phyloP scores from a whole-genome alignment of 2,797 vertebrate species.

The Crocidura indochinensis region DNA sequence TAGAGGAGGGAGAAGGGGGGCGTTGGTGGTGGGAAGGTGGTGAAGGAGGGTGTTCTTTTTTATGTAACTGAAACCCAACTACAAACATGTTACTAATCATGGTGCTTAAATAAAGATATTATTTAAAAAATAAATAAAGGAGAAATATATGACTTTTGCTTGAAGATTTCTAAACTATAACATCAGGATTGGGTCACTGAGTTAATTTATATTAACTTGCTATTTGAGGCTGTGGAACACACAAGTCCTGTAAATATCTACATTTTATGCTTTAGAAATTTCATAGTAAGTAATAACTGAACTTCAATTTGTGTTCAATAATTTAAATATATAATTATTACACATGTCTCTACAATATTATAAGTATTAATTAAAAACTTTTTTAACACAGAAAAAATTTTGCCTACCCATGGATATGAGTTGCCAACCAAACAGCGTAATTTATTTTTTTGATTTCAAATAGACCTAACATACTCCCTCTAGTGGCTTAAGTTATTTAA shows the following conservation, averaged over 20 bases:
- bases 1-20: too few species aligned
- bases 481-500: slow-evolving; percentile 74
- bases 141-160: slow-evolving; percentile 28
- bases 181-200: not conserved
- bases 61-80: too few species aligned
- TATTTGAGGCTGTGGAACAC: not conserved
- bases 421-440: slow-evolving; percentile 21
- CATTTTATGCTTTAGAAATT: slow-evolving; percentile 3
- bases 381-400: slow-evolving; percentile 41
- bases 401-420: not conserved
- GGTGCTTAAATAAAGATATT: too few species aligned
- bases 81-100: too few species aligned
- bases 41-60: too few species aligned
- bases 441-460: slow-evolving; percentile 27
- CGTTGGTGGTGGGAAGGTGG: slow-evolving; percentile 49
- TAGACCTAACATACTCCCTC: slow-evolving; percentile 71
- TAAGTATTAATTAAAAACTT: slow-evolving; percentile 4
- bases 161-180: slow-evolving; percentile 39
- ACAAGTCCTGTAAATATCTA: not conserved
- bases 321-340: not conserved
- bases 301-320: slow-evolving; percentile 47
- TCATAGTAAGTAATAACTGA: not conserved
- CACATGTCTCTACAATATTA: not conserved
- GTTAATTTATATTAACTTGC: not conserved
- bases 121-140: slow-evolving; percentile 5